phyloP scores from a whole-genome alignment of 2,113 vertebrate genomes.

The Macaca mulatta region DNA sequence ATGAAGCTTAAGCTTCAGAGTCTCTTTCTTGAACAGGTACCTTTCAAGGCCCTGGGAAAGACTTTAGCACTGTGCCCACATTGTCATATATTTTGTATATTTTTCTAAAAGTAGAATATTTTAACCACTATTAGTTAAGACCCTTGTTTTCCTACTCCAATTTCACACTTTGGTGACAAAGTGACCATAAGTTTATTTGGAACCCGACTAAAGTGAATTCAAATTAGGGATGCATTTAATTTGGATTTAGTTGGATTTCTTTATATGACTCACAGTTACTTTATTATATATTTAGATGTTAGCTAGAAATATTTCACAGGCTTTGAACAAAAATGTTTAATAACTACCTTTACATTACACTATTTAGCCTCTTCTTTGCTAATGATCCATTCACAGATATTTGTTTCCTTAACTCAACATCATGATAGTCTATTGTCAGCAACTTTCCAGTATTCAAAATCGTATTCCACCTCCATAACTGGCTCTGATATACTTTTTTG shows the following conservation, averaged over 20 bases:
- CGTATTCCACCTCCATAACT: neutral
- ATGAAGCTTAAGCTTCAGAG: neutral
- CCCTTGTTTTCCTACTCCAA: neutral
- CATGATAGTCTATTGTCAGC: neutral
- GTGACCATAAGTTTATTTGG: neutral
- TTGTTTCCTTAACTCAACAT: neutral
- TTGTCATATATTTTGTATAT: neutral
- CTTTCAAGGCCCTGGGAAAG: neutral
- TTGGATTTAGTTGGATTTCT: neutral
- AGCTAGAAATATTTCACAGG: neutral
- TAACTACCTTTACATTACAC: neutral
- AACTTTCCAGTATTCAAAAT: neutral
- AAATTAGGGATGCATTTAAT: neutral
- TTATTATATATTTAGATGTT: neutral
- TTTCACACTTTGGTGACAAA: neutral
- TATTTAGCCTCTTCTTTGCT: neutral
- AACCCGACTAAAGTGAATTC: neutral
- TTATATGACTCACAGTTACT: neutral
- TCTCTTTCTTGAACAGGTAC: neutral
- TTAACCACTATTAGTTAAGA: neutral
- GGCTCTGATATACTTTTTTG: neutral
- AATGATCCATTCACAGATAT: neutral
- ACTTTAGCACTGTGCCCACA: neutral
- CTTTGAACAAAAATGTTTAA: neutral
- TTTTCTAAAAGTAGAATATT: neutral